Evolutionary conservation across 2,888 invertebrate species (phyloP).

Genomic region (Oxyscelio sp.): DNA sequence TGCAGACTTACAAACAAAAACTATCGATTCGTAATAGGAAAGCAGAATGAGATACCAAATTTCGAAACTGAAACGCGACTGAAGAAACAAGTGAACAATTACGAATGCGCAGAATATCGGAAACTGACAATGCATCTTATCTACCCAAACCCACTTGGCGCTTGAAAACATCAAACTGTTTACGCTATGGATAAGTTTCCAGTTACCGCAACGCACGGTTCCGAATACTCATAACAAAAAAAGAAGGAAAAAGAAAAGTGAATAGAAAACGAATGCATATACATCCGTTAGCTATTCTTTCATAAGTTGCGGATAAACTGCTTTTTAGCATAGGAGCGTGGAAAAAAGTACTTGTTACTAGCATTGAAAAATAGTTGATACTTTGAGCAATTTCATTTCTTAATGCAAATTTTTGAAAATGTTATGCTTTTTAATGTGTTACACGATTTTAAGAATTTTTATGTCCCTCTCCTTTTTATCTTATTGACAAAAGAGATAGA

Average conservation of each 20-base stretch:
- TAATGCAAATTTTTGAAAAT: too few relatives aligned
- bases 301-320: too few relatives aligned
- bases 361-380: constrained; percentile 3
- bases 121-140: constrained; percentile 17
- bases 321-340: not conserved
- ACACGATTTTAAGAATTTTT: too few relatives aligned
- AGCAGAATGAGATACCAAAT: too few relatives aligned
- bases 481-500: too few relatives aligned
- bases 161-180: constrained; percentile 22
- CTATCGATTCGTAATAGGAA: too few relatives aligned
- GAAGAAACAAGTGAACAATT: not conserved
- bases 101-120: not conserved
- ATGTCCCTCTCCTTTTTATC: too few relatives aligned
- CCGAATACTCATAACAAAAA: constrained; percentile 8
- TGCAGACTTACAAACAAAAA: too few relatives aligned
- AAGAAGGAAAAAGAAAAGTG: not conserved
- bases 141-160: not conserved
- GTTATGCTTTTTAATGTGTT: too few relatives aligned
- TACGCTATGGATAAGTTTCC: constrained; percentile 38
- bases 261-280: not conserved
- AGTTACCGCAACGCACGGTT: constrained; percentile 19
- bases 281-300: constrained; percentile 6
- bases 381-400: too few relatives aligned
- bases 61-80: not conserved
- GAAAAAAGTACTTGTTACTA: not conserved